These are phyloP conservation scores for Pentamera pediparva DNA, from an alignment of 53 echinoderm and acorn worm genomes.

Conservation along the genomic window DNA sequence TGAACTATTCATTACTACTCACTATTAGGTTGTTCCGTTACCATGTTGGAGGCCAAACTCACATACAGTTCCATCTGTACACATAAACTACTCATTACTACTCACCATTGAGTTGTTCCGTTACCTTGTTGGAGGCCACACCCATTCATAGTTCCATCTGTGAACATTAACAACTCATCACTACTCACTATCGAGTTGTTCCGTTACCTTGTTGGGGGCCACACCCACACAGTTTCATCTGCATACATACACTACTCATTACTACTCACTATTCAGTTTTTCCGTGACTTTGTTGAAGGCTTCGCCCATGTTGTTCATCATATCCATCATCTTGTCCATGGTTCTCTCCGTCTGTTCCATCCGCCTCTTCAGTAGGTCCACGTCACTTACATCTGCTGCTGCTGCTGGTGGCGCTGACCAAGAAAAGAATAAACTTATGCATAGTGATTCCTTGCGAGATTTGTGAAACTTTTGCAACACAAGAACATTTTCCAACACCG, in stretches of 20 bases:
- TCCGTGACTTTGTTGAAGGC: conserved; percentile 86
- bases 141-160: background rate
- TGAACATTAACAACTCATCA: background rate
- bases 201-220: conserved; percentile 67
- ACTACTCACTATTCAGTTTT: conserved; percentile 51
- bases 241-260: background rate
- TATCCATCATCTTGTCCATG: conserved; percentile 98
- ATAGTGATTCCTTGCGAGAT: too few species aligned
- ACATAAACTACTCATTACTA: background rate
- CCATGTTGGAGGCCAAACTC: conserved; percentile 70
- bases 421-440: too few species aligned
- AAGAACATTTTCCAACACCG: too few species aligned
- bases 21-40: conserved; percentile 49
- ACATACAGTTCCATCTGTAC: conserved; percentile 33
- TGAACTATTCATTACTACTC: background rate
- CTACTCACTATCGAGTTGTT: conserved; percentile 24
- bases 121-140: conserved; percentile 68
- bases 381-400: background rate
- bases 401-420: too few species aligned
- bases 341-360: conserved; percentile 79
- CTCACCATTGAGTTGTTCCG: conserved; percentile 38
- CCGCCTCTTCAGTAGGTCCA: conserved; percentile 52
- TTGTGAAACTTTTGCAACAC: too few species aligned
- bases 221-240: conserved; percentile 55
- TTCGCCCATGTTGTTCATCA: conserved; percentile 95